Conservation (phyloP, 2,888 invertebrate genomes). For the Vanessa cardui region DNA sequence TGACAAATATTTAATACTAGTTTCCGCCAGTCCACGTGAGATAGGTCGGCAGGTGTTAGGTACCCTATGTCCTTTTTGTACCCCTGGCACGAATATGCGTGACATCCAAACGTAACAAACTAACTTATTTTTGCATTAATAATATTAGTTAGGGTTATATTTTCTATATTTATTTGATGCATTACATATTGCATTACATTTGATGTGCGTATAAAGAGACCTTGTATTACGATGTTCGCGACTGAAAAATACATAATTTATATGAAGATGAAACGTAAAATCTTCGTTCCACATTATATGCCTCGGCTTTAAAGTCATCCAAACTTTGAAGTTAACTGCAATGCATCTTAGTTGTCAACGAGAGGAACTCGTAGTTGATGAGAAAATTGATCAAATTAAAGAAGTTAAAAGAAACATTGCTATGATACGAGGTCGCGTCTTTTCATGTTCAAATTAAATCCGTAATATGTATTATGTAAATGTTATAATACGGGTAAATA, state of each 20-base stretch:
- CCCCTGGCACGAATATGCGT: too few species aligned
- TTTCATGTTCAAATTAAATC: not conserved
- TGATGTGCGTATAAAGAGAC: too few species aligned
- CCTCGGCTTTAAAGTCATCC: constrained; percentile 25
- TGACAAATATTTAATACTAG: too few species aligned
- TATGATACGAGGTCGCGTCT: not conserved
- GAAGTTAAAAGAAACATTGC: not conserved
- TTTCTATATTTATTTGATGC: too few species aligned
- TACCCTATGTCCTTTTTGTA: too few species aligned
- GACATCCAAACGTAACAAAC: too few species aligned
- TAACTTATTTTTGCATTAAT: too few species aligned
- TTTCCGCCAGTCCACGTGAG: too few species aligned
- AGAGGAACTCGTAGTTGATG: constrained; percentile 20
- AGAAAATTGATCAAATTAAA: constrained; percentile 19
- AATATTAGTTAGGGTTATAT: too few species aligned
- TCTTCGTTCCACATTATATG: constrained; percentile 15
- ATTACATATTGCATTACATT: too few species aligned
- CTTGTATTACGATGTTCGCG: not conserved
- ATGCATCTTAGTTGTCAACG: constrained; percentile 15
- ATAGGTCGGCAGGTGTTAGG: too few species aligned
- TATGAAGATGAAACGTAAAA: not conserved
- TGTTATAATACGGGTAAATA: too few species aligned
- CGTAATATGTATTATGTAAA: not conserved
- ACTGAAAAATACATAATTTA: not conserved
- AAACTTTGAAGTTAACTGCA: constrained; percentile 28